Evolutionary conservation across 2,113 vertebrate genomes (phyloP), one percentile per base, ranked within the genome.

Genomic region (Mohoua ochrocephala): DNA sequence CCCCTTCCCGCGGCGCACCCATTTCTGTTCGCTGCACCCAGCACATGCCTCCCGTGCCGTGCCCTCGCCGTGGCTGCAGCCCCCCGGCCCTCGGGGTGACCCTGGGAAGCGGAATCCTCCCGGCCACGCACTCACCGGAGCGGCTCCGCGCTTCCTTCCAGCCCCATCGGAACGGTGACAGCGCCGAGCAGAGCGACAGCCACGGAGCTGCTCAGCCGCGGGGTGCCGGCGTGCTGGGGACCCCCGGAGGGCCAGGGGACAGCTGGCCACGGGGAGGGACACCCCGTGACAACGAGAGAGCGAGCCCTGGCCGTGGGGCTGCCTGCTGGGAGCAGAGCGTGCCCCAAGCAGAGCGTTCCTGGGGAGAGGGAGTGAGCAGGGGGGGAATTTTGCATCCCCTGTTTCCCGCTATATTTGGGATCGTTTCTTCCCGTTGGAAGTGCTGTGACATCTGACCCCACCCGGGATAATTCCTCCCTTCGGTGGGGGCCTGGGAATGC

Each of bases 11-110:
- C 54, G 23, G 30, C 12, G 5, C 67, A 3, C 28, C 75, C 50
- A 1, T 7, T n/a, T 31, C 82, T 63, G 27, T 6, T 21, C 22
- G 52, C 65, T 37, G 60, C 26, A 7, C 20, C 6, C 52, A 21
- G 33, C 3, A 7, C 52, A 22, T 0, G 0, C 24, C 31, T 35
- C 42, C 70, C 7, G 1, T 4, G n/a, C 37, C 3, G 3, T 4
- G 22, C 54, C 42, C 57, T 44, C 21, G 4, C 21, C 15, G 1
- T 12, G 31, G 23, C 84, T 56, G 78, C 81, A 50, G 63, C 30
- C 26, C 57, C 24, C 22, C 31, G 39, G 8, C 30, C 82, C 1
- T 0, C 8, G 20, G 70, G n/a, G 49, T 11, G 65, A 10, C 41
- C 57, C n/a, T 4, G 1, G 31, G 44, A 11, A 18, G 54, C 2